Evolutionary conservation across 2,113 vertebrate genomes (phyloP).

Genomic region (Muscicapa adusta): DNA sequence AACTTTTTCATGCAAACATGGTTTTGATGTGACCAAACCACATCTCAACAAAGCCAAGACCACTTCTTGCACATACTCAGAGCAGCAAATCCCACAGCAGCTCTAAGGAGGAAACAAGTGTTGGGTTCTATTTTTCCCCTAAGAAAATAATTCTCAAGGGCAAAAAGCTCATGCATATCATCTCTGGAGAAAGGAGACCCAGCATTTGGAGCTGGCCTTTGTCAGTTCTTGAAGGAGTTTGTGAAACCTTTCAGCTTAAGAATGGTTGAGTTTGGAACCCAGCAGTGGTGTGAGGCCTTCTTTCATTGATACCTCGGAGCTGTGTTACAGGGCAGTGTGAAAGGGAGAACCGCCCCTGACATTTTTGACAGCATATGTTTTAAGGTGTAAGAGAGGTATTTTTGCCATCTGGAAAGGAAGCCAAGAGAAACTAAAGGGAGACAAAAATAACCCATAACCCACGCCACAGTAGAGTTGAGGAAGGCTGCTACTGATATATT

Average conservation of each 20-base stretch:
- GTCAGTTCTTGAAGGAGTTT: neutral
- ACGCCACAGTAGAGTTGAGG: neutral
- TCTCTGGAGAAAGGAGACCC: neutral
- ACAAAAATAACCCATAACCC: neutral
- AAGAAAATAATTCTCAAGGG: neutral
- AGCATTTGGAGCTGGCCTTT: neutral
- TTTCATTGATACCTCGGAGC: neutral
- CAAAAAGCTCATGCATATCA: neutral
- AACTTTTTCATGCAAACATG: neutral
- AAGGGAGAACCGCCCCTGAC: neutral
- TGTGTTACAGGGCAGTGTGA: neutral
- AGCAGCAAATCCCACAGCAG: neutral
- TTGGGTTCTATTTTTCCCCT: neutral
- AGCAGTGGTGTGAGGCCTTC: neutral
- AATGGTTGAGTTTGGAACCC: neutral
- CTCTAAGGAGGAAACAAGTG: neutral
- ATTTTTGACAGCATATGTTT: neutral
- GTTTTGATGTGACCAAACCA: neutral
- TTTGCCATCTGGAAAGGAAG: conserved; percentile 12
- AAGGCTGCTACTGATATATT: neutral
- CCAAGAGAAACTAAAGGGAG: neutral
- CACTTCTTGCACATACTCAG: neutral
- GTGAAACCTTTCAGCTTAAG: neutral
- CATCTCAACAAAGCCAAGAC: neutral
- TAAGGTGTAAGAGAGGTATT: neutral